phyloP scores from a whole-genome alignment of 1,140 invertebrate species.

The Drosophila lowei region DNA sequence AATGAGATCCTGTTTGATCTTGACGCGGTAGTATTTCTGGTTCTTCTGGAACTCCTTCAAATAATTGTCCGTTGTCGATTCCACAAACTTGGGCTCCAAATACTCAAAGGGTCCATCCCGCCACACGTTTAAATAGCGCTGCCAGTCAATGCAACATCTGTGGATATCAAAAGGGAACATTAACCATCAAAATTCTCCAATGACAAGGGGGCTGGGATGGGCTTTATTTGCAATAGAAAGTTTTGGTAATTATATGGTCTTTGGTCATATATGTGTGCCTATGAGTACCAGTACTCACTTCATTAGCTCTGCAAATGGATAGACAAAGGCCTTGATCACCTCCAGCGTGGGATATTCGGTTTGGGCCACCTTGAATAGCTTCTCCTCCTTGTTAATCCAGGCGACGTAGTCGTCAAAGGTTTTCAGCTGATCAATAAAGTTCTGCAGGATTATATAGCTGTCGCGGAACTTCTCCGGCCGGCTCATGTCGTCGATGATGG shows the following conservation, averaged over 20 bases:
- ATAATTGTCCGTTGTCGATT: slow-evolving; percentile 88
- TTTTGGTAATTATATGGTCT: too few relatives aligned
- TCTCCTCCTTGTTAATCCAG: slow-evolving; percentile 96
- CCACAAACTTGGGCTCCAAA: slow-evolving; percentile 89
- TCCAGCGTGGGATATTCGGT: slow-evolving; percentile 90
- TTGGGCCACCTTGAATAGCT: slow-evolving; percentile 91
- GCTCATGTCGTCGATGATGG: slow-evolving; percentile 88
- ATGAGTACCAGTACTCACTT: slow-evolving; percentile 72
- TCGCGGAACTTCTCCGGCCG: slow-evolving; percentile 86
- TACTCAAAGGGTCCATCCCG: slow-evolving; percentile 95
- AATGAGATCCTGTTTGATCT: slow-evolving; percentile 89
- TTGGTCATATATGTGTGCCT: too few relatives aligned
- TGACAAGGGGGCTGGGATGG: slow-evolving; percentile 29
- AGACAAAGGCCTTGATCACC: slow-evolving; percentile 88
- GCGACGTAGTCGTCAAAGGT: slow-evolving; percentile 88
- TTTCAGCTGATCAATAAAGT: slow-evolving; percentile 89
- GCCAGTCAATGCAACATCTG: slow-evolving; percentile 88
- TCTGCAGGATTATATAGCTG: slow-evolving; percentile 88
- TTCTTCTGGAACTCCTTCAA: slow-evolving; percentile 90
- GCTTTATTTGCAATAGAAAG: too few relatives aligned
- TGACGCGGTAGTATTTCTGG: slow-evolving; percentile 91
- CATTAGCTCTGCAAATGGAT: slow-evolving; percentile 88
- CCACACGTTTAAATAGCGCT: slow-evolving; percentile 92
- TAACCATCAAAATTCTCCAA: not conserved
- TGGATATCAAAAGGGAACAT: slow-evolving; percentile 3